These are phyloP conservation scores for Penaeus chinensis DNA, from an alignment of 1,140 invertebrate genomes.

Conservation along the genomic window DNA sequence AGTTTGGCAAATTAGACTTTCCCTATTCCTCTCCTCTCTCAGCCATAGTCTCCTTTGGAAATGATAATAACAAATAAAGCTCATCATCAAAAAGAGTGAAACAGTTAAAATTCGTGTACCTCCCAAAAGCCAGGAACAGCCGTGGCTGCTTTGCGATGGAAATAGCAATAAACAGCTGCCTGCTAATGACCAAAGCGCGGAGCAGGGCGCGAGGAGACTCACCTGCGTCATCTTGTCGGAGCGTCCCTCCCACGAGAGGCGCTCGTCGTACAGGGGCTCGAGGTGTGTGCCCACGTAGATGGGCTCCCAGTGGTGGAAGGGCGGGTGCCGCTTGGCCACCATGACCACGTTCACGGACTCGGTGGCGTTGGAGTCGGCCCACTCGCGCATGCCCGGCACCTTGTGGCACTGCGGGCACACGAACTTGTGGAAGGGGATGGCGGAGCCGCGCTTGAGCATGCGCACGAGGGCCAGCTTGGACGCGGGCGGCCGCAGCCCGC, in stretches of 20 bases:
- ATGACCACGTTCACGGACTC: conserved; percentile 58
- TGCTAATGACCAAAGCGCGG: no score
- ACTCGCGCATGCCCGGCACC: conserved; percentile 79
- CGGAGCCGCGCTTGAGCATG: conserved; percentile 81
- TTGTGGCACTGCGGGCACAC: conserved; percentile 89
- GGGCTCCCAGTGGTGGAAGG: conserved; percentile 82
- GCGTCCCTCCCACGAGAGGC: conserved; percentile 83
- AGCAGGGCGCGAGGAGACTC: conserved; percentile 41
- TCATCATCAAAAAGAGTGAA: no score
- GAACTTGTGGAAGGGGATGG: conserved; percentile 91
- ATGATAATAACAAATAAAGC: no score
- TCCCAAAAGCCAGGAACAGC: no score
- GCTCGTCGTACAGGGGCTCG: conserved; percentile 84
- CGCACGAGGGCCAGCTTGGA: conserved; percentile 81
- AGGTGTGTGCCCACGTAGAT: conserved; percentile 83
- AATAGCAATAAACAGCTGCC: no score
- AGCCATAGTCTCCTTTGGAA: no score
- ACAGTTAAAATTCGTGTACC: no score
- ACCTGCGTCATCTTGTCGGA: conserved; percentile 92
- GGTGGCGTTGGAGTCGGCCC: conserved; percentile 58
- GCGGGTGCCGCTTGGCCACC: conserved; percentile 62
- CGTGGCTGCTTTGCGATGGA: no score
- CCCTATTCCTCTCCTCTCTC: no score
- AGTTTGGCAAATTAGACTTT: no score
- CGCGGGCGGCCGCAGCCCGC: conserved; percentile 76